These are phyloP conservation scores for Rhineura floridana DNA, from an alignment of 2,113 vertebrate genomes.

Conservation along the genomic window DNA sequence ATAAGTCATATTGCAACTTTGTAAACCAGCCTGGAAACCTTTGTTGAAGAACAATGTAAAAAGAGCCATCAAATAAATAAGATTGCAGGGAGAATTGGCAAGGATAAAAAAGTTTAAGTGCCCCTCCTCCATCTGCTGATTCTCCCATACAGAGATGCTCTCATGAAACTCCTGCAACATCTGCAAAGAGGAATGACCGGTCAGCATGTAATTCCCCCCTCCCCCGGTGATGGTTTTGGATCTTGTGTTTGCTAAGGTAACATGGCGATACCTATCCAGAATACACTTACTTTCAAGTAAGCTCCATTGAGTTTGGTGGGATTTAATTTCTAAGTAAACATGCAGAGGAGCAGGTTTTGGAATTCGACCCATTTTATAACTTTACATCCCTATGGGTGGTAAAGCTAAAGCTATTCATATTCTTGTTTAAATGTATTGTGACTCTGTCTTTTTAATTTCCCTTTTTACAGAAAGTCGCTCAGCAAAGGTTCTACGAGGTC, in stretches of 20 bases:
- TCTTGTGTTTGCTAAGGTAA: not conserved
- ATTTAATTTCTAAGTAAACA: not conserved
- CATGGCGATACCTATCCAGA: not conserved
- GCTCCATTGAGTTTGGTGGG: not conserved
- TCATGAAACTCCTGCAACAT: not conserved
- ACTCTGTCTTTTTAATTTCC: not conserved
- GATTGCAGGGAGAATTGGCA: not conserved
- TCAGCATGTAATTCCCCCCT: not conserved
- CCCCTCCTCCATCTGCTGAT: not conserved
- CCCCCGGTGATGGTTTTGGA: not conserved
- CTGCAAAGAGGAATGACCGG: not conserved
- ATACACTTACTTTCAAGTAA: not conserved
- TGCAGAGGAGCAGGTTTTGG: not conserved
- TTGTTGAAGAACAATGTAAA: not conserved
- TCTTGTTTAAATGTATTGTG: not conserved
- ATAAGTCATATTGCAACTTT: not conserved
- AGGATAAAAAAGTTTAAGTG: not conserved
- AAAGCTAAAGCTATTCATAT: not conserved
- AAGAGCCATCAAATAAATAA: not conserved
- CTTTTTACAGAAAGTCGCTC: conserved; percentile 70
- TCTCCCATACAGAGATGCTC: not conserved
- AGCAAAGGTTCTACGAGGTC: conserved; percentile 82
- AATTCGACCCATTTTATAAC: not conserved
- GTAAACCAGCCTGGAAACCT: not conserved
- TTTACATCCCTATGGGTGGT: not conserved